Evolutionary conservation across 2,113 vertebrate genomes (phyloP).

Genomic region (Procavia capensis): DNA sequence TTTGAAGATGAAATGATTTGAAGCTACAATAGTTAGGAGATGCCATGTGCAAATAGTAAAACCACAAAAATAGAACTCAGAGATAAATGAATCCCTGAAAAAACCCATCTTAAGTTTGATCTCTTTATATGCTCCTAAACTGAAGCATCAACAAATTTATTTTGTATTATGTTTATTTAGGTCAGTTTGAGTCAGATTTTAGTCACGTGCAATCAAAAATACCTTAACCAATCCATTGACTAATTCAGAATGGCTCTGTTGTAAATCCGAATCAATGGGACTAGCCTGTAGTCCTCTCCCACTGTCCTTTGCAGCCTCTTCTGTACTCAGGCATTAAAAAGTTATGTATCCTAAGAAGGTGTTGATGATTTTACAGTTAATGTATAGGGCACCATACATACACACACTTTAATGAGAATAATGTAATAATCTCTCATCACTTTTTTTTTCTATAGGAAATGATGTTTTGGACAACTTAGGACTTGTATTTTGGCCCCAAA

Average conservation of each 20-base stretch:
- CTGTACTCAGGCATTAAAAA: background rate
- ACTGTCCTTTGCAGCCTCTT: background rate
- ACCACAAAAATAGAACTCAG: background rate
- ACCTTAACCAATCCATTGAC: background rate
- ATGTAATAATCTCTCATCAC: background rate
- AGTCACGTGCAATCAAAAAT: background rate
- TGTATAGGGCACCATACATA: background rate
- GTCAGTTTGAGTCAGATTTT: background rate
- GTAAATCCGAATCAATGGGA: slow-evolving; percentile 6
- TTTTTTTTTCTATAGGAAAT: background rate
- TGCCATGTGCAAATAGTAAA: background rate
- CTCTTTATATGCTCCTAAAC: background rate
- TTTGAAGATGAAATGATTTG: background rate
- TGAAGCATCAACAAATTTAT: slow-evolving; percentile 19
- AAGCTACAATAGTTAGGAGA: background rate
- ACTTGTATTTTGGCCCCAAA: background rate
- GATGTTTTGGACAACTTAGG: too few relatives aligned
- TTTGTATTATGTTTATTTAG: background rate
- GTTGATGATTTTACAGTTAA: background rate
- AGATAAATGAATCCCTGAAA: background rate
- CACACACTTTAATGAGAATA: background rate
- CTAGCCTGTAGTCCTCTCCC: background rate
- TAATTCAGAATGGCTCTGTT: slow-evolving; percentile 1
- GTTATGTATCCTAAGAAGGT: background rate
- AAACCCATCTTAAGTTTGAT: background rate